Conservation (phyloP, 2,113 vertebrate species). For the Rhodinocichla rosea region DNA sequence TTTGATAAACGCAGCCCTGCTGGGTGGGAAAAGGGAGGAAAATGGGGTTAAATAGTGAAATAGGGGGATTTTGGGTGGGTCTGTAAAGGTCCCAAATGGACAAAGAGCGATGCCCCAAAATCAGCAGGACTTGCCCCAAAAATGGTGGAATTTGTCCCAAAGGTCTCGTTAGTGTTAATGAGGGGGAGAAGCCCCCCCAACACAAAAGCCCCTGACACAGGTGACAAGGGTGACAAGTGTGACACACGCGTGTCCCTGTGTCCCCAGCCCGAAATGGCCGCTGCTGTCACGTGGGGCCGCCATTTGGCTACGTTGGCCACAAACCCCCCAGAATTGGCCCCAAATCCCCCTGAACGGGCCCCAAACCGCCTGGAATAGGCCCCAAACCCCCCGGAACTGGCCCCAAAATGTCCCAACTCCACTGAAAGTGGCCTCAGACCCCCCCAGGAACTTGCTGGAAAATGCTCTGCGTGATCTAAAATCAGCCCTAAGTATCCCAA, state of each 20-base stretch:
- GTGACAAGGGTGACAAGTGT: background rate
- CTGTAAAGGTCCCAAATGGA: background rate
- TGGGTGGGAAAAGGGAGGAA: fast-evolving
- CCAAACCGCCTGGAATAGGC: background rate
- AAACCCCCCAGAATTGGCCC: background rate
- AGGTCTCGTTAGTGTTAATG: fast-evolving
- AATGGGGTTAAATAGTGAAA: background rate
- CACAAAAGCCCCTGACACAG: no score
- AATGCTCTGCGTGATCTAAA: background rate
- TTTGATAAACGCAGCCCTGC: background rate
- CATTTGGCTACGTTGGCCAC: background rate
- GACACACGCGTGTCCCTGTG: background rate
- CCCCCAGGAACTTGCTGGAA: background rate
- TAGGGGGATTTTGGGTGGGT: background rate
- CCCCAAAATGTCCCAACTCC: background rate
- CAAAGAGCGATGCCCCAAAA: background rate
- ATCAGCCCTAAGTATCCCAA: background rate
- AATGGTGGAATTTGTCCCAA: background rate
- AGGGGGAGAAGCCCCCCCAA: fast-evolving
- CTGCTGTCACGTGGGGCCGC: background rate
- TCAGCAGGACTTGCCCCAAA: background rate
- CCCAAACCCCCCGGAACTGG: background rate
- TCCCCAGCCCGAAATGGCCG: background rate
- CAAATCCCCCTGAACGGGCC: background rate
- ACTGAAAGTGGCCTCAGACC: background rate